Evolutionary conservation across 2,888 invertebrate genomes (phyloP).

Genomic region (Drosophila vallismaia): DNA sequence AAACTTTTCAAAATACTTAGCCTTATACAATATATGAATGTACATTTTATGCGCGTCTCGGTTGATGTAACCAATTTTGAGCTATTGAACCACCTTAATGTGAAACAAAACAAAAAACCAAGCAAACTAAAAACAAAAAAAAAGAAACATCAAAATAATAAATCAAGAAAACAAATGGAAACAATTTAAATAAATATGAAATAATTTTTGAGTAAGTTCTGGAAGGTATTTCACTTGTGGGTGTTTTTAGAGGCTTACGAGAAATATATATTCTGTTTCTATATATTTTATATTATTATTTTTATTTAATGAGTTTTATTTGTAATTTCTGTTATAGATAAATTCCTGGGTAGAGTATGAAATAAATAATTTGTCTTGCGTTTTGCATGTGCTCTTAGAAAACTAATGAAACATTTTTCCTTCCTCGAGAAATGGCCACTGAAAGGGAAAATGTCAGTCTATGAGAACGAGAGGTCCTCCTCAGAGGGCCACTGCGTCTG

Average conservation of each 20-base stretch:
- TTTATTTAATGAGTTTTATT: constrained; percentile 28
- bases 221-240: neutral
- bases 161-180: constrained; percentile 32
- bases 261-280: no score
- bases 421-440: constrained; percentile 58
- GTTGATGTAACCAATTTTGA: constrained; percentile 70
- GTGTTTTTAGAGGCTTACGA: neutral
- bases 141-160: constrained; percentile 28
- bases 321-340: constrained; percentile 36
- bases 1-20: constrained; percentile 46
- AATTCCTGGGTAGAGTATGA: constrained; percentile 73
- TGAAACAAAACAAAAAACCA: constrained; percentile 63
- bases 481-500: constrained; percentile 47
- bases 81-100: constrained; percentile 82
- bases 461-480: neutral
- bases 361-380: constrained; percentile 69
- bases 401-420: constrained; percentile 59
- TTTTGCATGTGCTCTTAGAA: constrained; percentile 68
- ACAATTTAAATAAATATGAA: constrained; percentile 66
- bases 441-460: constrained; percentile 73
- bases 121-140: constrained; percentile 35
- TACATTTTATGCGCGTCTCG: constrained; percentile 71
- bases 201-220: constrained; percentile 59
- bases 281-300: neutral
- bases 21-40: constrained; percentile 64